Conservation (phyloP, 2,113 vertebrate genomes). For the Morone chrysops region DNA sequence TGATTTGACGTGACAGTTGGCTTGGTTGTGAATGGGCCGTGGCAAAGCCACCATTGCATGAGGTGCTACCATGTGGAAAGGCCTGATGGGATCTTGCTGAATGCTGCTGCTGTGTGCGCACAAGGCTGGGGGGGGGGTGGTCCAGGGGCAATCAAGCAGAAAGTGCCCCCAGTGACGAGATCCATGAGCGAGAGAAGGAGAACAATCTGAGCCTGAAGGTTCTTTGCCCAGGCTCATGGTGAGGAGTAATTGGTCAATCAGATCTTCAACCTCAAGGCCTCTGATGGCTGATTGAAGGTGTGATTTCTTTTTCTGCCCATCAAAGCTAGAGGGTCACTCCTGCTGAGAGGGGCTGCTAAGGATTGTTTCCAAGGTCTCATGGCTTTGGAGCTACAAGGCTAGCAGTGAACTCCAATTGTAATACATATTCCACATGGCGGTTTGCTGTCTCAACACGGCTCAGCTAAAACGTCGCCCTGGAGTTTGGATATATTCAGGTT, state of each 20-base stretch:
- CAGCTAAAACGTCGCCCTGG: slow-evolving; percentile 28
- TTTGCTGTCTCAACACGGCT: slow-evolving; percentile 50
- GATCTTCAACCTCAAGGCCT: slow-evolving; percentile 77
- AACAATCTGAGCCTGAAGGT: slow-evolving; percentile 77
- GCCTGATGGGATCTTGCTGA: slow-evolving; percentile 77
- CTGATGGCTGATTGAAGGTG: slow-evolving; percentile 80
- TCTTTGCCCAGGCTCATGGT: slow-evolving; percentile 62
- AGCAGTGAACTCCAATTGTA: slow-evolving; percentile 42
- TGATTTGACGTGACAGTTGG: slow-evolving; percentile 81
- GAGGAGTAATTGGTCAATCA: slow-evolving; percentile 82
- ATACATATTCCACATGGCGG: slow-evolving; percentile 31
- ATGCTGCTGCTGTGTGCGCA: slow-evolving; percentile 63
- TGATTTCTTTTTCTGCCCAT: slow-evolving; percentile 79
- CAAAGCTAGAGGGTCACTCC: slow-evolving; percentile 67
- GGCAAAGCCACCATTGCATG: slow-evolving; percentile 67
- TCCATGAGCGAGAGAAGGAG: slow-evolving; percentile 67
- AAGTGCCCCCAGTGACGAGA: slow-evolving; percentile 73
- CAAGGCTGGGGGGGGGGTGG: slow-evolving; percentile 63
- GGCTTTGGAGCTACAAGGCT: slow-evolving; percentile 49
- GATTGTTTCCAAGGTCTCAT: slow-evolving; percentile 56
- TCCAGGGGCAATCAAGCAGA: slow-evolving; percentile 80
- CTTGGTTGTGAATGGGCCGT: slow-evolving; percentile 76
- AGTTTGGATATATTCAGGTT: slow-evolving; percentile 38
- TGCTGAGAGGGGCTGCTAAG: slow-evolving; percentile 57
- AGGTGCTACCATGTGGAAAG: slow-evolving; percentile 80